A percentile compares a stretch with the other conserved stretches of the same genome.
Evolutionary conservation across 1,140 invertebrate species (phyloP).

Genomic region (Drosophila parvula): DNA sequence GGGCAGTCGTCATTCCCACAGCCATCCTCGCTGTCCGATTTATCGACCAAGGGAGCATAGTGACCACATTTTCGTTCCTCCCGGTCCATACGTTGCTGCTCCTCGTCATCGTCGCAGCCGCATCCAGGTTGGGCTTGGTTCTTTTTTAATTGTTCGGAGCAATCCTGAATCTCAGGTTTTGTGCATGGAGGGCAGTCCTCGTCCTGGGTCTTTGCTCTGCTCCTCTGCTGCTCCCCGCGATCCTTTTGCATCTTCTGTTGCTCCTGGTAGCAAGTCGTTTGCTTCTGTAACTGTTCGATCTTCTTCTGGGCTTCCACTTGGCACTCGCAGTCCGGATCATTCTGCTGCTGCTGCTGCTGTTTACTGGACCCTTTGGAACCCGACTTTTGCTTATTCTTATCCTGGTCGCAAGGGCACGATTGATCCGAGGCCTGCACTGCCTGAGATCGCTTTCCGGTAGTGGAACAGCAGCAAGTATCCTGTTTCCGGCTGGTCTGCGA

Average conservation of each 20-base stretch:
- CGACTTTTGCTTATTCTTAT: neutral
- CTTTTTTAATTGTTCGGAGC: conserved; percentile 5
- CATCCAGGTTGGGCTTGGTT: neutral
- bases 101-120: neutral
- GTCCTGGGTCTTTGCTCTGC: neutral
- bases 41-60: conserved; percentile 6
- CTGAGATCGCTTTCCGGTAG: neutral
- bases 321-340: conserved; percentile 2
- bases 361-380: neutral
- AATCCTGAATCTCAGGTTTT: neutral
- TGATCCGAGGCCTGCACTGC: too few relatives aligned
- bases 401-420: too few relatives aligned
- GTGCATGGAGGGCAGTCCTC: neutral
- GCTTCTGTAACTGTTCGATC: neutral
- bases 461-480: neutral
- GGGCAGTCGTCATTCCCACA: conserved; percentile 10
- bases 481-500: neutral
- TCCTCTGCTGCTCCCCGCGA: neutral
- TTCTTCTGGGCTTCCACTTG: neutral
- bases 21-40: too few relatives aligned
- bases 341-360: too few relatives aligned
- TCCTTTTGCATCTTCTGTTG: neutral
- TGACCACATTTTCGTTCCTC: neutral
- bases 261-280: conserved; percentile 1
- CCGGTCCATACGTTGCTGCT: neutral